Evolutionary conservation across 1,140 invertebrate genomes (phyloP).

Genomic region (Piezodorus guildinii): DNA sequence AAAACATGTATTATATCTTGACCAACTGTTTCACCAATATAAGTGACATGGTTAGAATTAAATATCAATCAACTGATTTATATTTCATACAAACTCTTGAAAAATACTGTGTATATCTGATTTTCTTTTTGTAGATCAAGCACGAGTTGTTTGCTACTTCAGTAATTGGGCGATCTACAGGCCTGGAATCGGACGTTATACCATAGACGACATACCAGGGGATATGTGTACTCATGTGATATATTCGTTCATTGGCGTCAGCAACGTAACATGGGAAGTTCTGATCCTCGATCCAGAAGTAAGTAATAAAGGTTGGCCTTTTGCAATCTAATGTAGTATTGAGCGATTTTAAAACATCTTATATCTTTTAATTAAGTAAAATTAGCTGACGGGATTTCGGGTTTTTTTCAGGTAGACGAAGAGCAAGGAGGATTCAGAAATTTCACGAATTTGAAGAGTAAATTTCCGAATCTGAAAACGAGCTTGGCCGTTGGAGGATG

Average conservation of each 20-base stretch:
- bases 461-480: constrained; percentile 62
- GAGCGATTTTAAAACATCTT: too few relatives aligned
- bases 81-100: too few relatives aligned
- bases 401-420: constrained; percentile 50
- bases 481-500: constrained; percentile 74
- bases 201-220: constrained; percentile 67
- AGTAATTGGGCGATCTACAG: constrained; percentile 86
- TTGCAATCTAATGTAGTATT: too few relatives aligned
- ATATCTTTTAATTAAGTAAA: too few relatives aligned
- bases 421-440: constrained; percentile 67
- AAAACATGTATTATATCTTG: too few relatives aligned
- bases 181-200: constrained; percentile 66
- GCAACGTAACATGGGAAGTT: constrained; percentile 61
- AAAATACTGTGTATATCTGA: too few relatives aligned
- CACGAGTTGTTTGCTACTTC: constrained; percentile 72
- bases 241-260: constrained; percentile 82
- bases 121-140: not conserved
- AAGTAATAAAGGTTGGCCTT: constrained; percentile 21
- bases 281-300: constrained; percentile 69
- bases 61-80: too few relatives aligned
- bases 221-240: constrained; percentile 76
- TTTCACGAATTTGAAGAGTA: constrained; percentile 60
- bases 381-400: too few relatives aligned
- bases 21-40: too few relatives aligned
- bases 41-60: too few relatives aligned